Conservation (phyloP, 1,140 invertebrate genomes). For the Heliconius hewitsoni region DNA sequence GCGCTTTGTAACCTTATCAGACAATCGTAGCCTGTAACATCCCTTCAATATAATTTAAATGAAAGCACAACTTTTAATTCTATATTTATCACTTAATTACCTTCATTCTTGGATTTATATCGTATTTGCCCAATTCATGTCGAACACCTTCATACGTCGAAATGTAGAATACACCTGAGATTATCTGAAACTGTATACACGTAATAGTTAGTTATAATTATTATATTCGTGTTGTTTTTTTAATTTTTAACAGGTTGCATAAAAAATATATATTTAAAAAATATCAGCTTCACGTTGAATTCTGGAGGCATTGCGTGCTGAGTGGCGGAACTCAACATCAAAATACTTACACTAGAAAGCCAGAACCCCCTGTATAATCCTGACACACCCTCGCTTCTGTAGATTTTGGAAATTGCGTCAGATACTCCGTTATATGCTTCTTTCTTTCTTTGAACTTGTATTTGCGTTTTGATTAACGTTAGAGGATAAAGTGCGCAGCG, state of each 20-base stretch:
- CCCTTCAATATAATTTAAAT: too few species aligned
- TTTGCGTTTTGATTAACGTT: slow-evolving; percentile 97
- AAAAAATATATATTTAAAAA: too few species aligned
- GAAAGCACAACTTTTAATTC: too few species aligned
- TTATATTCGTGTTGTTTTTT: too few species aligned
- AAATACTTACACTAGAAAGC: slow-evolving; percentile 88
- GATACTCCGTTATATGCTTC: slow-evolving; percentile 93
- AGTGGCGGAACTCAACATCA: too few species aligned
- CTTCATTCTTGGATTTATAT: slow-evolving; percentile 84
- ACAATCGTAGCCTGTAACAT: too few species aligned
- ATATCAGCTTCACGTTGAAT: too few species aligned
- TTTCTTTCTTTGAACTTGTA: slow-evolving; percentile 94
- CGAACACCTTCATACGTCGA: slow-evolving; percentile 96
- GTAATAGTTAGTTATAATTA: too few species aligned
- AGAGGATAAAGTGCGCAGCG: slow-evolving; percentile 96
- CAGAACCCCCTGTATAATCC: slow-evolving; percentile 98
- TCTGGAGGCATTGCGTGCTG: too few species aligned
- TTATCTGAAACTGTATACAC: slow-evolving; percentile 82
- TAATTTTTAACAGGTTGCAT: too few species aligned
- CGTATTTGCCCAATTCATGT: slow-evolving; percentile 87
- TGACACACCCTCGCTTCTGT: slow-evolving; percentile 90
- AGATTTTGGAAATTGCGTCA: slow-evolving; percentile 96
- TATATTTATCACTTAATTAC: slow-evolving; percentile 35
- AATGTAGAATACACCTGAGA: slow-evolving; percentile 96
- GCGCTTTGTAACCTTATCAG: too few species aligned